These are phyloP conservation scores for Euleptes europaea DNA, from an alignment of 2,113 vertebrate species.

Conservation along the genomic window DNA sequence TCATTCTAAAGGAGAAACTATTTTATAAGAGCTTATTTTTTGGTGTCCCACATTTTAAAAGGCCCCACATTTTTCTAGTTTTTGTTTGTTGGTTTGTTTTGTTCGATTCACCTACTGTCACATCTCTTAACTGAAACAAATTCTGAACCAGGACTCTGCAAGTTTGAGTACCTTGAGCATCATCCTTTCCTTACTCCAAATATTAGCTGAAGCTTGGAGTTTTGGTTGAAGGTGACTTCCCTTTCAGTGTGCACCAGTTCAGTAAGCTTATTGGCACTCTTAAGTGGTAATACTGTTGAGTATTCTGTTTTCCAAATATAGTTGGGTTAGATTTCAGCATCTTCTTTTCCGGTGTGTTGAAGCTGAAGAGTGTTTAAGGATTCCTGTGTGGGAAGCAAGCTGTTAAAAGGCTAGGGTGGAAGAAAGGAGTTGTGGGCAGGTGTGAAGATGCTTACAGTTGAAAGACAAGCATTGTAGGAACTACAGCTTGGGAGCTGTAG, in stretches of 20 bases:
- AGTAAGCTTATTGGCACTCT: background rate
- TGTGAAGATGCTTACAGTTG: background rate
- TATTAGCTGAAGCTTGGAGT: background rate
- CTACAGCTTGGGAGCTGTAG: background rate
- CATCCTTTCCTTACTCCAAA: background rate
- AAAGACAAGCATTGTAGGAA: background rate
- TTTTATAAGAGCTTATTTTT: too few relatives aligned
- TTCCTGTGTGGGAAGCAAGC: too few relatives aligned
- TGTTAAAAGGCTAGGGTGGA: background rate
- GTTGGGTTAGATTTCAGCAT: background rate
- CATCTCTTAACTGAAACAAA: too few relatives aligned
- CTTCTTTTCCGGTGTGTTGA: background rate
- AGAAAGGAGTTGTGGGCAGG: too few relatives aligned
- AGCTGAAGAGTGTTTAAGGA: background rate
- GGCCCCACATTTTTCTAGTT: too few relatives aligned
- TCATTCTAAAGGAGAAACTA: too few relatives aligned
- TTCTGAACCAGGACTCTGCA: background rate
- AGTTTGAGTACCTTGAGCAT: background rate
- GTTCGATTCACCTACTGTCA: too few relatives aligned
- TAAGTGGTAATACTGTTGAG: background rate
- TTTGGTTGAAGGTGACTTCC: background rate
- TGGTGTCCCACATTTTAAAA: too few relatives aligned
- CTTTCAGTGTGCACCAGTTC: background rate
- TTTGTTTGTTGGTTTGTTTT: too few relatives aligned
- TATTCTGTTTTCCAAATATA: background rate